Evolutionary conservation across 2,888 invertebrate genomes (phyloP), one percentile per base, ranked within the genome.

Genomic region (Hecatera dysodea): DNA sequence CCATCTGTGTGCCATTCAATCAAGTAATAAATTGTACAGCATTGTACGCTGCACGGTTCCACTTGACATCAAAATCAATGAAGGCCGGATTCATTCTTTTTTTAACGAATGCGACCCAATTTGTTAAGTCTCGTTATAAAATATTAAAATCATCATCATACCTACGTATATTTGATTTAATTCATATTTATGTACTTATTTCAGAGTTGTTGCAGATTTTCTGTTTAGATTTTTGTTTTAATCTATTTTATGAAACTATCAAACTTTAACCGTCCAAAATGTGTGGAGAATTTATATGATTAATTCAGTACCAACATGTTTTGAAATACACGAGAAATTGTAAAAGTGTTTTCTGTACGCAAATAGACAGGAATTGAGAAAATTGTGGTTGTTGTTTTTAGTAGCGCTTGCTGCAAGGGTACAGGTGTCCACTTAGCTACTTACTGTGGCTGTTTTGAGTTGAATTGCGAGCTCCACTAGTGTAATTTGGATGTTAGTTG

Each of bases 21-120:
- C 80, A 79, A 72, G 67, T 72, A 63, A 72, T 83, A 80, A 75
- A 80, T 72, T 79, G 67, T 67, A 52, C 60, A 57, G 48, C 52
- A 59, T 60, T 77, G 64, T 55, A 77, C 81, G 81, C 29, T 60
- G 27, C 46, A 75, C 69, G 75, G 70, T 68, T 62, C 82, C 81
- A 81, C 82, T 82, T 85, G 81, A 81, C 83, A 79, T 79, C 84
- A 67, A 82, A 80, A 71, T 72, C 72, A 81, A 81, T 81, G 83
- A 81, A 77, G 81, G 75, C 80, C 79, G 73, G 67, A 80, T 81
- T 79, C 70, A 72, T 83, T 82, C 77, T 74, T 71, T 76, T n/a
- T 73, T 76, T 84, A 84, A 84, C 80, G 78, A 82, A 80, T 64
- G 62, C 74, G 87, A 86, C 87, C 86, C 84, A 86, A 87, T 88